These are phyloP conservation scores for Cheilosia grossa DNA, from an alignment of 2,888 invertebrate species.

Conservation along the genomic window DNA sequence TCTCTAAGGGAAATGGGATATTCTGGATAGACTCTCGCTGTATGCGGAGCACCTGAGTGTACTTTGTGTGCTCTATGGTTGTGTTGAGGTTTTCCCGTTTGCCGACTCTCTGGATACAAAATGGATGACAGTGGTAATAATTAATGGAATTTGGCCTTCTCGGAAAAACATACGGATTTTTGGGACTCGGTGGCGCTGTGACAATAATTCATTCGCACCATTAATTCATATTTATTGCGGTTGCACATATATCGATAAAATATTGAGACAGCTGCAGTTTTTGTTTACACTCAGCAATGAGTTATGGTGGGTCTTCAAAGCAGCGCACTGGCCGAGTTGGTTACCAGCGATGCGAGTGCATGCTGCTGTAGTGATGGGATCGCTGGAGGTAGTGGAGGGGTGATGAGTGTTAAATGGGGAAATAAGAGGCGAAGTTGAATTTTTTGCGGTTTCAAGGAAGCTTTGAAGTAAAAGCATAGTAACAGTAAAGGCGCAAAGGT, in stretches of 20 bases:
- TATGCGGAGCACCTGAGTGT: constrained; percentile 27
- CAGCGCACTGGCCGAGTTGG: not conserved
- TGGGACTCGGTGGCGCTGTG: constrained; percentile 25
- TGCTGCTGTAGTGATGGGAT: not conserved
- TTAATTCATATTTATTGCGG: constrained; percentile 71
- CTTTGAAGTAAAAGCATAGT: too few relatives aligned
- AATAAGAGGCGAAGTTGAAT: too few relatives aligned
- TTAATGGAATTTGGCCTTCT: constrained; percentile 62
- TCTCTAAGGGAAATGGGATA: constrained; percentile 10
- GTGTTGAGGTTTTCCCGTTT: not conserved
- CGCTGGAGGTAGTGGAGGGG: too few relatives aligned
- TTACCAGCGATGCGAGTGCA: not conserved
- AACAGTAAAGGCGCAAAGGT: too few relatives aligned
- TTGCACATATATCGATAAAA: constrained; percentile 32
- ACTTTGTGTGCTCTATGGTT: constrained; percentile 18
- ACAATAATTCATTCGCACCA: constrained; percentile 62
- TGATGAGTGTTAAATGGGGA: not conserved
- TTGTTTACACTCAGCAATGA: constrained; percentile 32
- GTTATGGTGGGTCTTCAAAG: constrained; percentile 9
- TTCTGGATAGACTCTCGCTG: not conserved
- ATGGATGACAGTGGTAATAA: constrained; percentile 54
- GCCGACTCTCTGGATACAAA: not conserved
- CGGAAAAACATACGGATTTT: constrained; percentile 41
- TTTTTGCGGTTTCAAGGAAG: too few relatives aligned
- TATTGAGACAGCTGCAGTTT: constrained; percentile 47